A percentile compares a stretch with the other conserved stretches of the same genome.
phyloP scores from a whole-genome alignment of 2,113 vertebrate species.

The Podiceps cristatus region DNA sequence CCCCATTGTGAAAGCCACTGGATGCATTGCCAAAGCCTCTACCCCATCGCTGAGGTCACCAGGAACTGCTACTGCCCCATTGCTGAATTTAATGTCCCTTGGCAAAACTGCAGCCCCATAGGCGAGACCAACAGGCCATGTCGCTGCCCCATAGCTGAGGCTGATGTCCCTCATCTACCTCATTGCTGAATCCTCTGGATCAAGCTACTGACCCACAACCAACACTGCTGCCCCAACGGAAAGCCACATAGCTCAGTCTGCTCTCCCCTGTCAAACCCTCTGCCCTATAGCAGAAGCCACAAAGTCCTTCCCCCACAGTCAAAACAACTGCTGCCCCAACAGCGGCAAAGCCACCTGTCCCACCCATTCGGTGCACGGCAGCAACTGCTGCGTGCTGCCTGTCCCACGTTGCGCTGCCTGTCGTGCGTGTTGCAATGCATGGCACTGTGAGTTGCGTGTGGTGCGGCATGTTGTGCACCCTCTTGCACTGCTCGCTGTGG shows the following conservation, averaged over 20 bases:
- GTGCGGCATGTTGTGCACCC: rapidly evolving
- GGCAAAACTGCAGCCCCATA: not conserved
- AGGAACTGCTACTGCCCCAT: not conserved
- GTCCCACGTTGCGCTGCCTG: no score
- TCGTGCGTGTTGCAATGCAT: rapidly evolving
- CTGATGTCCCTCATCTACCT: not conserved
- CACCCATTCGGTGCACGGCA: rapidly evolving
- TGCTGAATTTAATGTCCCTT: not conserved
- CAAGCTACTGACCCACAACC: not conserved
- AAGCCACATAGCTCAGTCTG: not conserved
- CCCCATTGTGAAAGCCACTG: not conserved
- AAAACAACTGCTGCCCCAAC: not conserved
- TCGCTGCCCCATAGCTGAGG: not conserved
- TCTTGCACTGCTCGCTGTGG: rapidly evolving
- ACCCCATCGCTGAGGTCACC: not conserved
- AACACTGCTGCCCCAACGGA: rapidly evolving
- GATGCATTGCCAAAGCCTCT: not conserved
- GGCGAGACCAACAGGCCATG: not conserved
- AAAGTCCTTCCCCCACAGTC: not conserved
- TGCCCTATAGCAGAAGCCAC: not conserved
- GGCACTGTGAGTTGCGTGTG: rapidly evolving
- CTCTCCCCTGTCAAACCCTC: not conserved
- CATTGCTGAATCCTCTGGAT: not conserved
- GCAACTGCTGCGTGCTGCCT: not conserved
- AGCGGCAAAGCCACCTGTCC: not conserved